phyloP scores from a whole-genome alignment of 30 jellyfish, hydroid and myxozoan genomes.

The Turritopsis rubra region DNA sequence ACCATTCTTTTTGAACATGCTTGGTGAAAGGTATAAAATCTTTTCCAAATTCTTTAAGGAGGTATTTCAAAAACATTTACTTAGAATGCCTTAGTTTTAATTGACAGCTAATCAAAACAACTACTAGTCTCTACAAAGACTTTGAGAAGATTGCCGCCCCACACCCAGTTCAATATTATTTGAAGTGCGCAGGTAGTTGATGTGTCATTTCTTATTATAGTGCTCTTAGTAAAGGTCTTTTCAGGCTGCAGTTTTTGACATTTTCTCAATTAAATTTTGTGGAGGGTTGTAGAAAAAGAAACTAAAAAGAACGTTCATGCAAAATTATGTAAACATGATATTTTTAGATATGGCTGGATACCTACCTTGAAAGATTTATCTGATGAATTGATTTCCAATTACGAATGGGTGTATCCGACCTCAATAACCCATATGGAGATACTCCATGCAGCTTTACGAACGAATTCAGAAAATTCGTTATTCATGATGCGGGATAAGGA shows the following conservation, averaged over 20 bases:
- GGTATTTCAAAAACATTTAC: too few species aligned
- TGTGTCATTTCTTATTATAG: too few species aligned
- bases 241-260: too few species aligned
- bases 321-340: background rate
- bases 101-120: too few species aligned
- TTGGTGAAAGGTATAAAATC: slow-evolving; percentile 71
- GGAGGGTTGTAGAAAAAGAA: background rate
- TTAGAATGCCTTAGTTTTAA: too few species aligned
- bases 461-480: slow-evolving; percentile 59
- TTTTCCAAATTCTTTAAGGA: too few species aligned
- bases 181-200: too few species aligned
- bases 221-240: too few species aligned
- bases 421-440: slow-evolving; percentile 86
- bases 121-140: too few species aligned
- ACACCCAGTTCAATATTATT: too few species aligned
- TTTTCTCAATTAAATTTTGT: too few species aligned
- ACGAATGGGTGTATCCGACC: slow-evolving; percentile 40
- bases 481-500: slow-evolving; percentile 53
- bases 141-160: too few species aligned
- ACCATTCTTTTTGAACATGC: slow-evolving; percentile 68
- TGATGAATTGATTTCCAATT: slow-evolving; percentile 24
- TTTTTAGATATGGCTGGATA: slow-evolving; percentile 64
- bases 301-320: background rate
- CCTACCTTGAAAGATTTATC: slow-evolving; percentile 34
- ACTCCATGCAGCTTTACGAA: slow-evolving; percentile 63